phyloP scores from a whole-genome alignment of 1,140 invertebrate genomes.

The Drosophila santomea region DNA sequence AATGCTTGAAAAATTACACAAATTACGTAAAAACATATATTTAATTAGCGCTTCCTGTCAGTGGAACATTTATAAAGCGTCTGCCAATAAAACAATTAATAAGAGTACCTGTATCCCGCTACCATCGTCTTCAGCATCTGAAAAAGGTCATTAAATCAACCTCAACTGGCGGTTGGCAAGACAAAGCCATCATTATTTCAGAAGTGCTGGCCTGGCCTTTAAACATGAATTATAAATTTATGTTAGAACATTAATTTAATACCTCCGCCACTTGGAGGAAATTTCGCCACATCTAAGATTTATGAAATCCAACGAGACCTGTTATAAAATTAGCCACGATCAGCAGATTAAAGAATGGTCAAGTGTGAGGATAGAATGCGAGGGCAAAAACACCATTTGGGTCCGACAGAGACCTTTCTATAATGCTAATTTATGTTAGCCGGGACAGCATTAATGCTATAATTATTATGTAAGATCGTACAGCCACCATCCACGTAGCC shows the following conservation, averaged over 20 bases:
- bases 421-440: constrained; percentile 63
- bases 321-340: constrained; percentile 67
- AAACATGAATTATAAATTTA: constrained; percentile 60
- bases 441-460: constrained; percentile 64
- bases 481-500: constrained; percentile 5
- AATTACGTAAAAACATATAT: constrained; percentile 50
- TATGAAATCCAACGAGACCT: constrained; percentile 37
- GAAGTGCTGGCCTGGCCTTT: constrained; percentile 38
- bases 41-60: constrained; percentile 59
- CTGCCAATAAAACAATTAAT: constrained; percentile 79
- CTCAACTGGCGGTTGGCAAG: constrained; percentile 33
- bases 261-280: constrained; percentile 29
- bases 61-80: constrained; percentile 56
- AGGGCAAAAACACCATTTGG: constrained; percentile 67
- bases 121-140: constrained; percentile 23
- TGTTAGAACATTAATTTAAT: constrained; percentile 75
- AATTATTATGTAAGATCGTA: constrained; percentile 56
- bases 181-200: constrained; percentile 53
- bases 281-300: constrained; percentile 52
- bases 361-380: constrained; percentile 29
- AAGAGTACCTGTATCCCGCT: constrained; percentile 50
- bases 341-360: constrained; percentile 39
- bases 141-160: constrained; percentile 76
- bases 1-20: constrained; percentile 43
- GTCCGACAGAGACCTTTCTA: constrained; percentile 51